Evolutionary conservation across 1,140 invertebrate genomes (phyloP).

Genomic region (Oncopodura yosiiana): DNA sequence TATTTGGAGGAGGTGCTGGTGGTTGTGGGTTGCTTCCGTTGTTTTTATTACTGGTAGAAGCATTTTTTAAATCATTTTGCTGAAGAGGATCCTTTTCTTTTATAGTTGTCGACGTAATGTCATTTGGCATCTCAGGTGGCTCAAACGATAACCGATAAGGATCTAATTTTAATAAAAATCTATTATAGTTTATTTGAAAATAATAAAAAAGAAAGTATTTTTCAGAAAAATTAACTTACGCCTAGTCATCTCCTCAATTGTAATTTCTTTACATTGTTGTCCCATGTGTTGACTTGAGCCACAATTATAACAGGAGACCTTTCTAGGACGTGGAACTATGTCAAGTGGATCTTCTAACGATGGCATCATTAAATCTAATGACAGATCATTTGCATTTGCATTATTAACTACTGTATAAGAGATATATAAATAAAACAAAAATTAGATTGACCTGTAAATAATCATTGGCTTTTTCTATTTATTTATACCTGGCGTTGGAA

Average conservation of each 20-base stretch:
- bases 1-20: no score
- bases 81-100: no score
- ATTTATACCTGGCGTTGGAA: background rate
- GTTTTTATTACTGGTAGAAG: no score
- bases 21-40: no score
- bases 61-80: no score
- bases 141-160: background rate
- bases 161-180: background rate
- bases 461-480: background rate
- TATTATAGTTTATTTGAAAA: background rate
- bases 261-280: slow-evolving; percentile 69
- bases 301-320: slow-evolving; percentile 62
- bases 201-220: background rate
- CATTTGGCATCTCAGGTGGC: no score
- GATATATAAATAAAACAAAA: slow-evolving; percentile 12
- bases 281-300: slow-evolving; percentile 65
- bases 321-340: slow-evolving; percentile 31
- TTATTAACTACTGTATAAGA: background rate
- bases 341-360: background rate
- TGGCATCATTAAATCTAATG: background rate
- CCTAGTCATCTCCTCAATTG: slow-evolving; percentile 77
- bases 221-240: no score
- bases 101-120: no score
- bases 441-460: background rate
- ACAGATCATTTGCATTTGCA: background rate